These are phyloP conservation scores for Pseudomugil tenellus DNA, from an alignment of 2,797 vertebrate species.

Conservation along the genomic window DNA sequence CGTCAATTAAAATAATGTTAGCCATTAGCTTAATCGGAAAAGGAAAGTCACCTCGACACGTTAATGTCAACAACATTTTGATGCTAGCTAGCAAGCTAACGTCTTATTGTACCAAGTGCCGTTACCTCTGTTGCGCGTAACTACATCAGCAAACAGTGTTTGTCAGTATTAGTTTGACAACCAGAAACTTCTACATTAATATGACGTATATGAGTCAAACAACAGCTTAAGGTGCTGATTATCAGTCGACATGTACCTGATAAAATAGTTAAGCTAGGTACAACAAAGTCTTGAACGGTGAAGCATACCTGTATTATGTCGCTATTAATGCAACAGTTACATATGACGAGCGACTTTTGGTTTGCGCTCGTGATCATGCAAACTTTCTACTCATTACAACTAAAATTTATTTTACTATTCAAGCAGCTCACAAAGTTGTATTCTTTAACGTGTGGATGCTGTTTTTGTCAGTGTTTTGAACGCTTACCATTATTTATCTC, in stretches of 20 bases:
- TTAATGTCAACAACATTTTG: slow-evolving; percentile 34
- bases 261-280: background rate
- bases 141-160: background rate
- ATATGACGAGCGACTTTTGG: too few species aligned
- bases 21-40: background rate
- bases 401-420: background rate
- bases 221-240: background rate
- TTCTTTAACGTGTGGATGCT: background rate
- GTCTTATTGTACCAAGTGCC: background rate
- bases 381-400: too few species aligned
- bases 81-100: slow-evolving; percentile 31
- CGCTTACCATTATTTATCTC: background rate
- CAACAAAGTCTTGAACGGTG: background rate
- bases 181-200: background rate
- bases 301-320: background rate
- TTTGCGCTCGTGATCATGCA: too few species aligned
- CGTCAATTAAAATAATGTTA: too few species aligned
- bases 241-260: background rate
- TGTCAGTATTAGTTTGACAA: background rate
- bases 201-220: background rate
- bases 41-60: slow-evolving; percentile 32
- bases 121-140: background rate
- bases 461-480: background rate
- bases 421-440: background rate
- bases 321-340: too few species aligned